Evolutionary conservation across 2,888 invertebrate species (phyloP).

Genomic region (Cheilosia variabilis): DNA sequence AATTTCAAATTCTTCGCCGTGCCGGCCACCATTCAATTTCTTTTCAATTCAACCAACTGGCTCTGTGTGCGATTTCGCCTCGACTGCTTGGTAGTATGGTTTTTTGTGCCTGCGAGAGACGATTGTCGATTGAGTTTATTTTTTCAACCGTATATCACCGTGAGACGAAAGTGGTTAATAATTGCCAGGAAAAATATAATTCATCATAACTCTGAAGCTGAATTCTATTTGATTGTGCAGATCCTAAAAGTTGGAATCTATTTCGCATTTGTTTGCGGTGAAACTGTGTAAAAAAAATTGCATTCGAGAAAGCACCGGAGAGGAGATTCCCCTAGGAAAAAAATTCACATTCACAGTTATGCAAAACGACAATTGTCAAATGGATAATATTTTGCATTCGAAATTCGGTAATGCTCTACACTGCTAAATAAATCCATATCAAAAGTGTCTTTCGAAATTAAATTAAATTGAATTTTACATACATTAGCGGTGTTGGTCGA

Average conservation of each 20-base stretch:
- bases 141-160: constrained; percentile 34
- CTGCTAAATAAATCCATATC: constrained; percentile 27
- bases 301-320: constrained; percentile 31
- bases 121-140: constrained; percentile 55
- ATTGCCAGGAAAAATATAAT: constrained; percentile 33
- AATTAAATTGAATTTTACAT: constrained; percentile 14
- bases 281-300: constrained; percentile 25
- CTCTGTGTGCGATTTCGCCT: constrained; percentile 42
- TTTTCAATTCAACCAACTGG: too few species aligned
- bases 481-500: constrained; percentile 6
- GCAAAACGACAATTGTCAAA: constrained; percentile 76
- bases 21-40: constrained; percentile 5
- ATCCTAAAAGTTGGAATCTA: constrained; percentile 3
- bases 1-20: constrained; percentile 56
- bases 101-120: constrained; percentile 67
- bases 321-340: constrained; percentile 31
- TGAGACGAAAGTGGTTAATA: constrained; percentile 42
- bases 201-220: not conserved
- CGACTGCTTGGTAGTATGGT: constrained; percentile 61
- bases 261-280: constrained; percentile 17
- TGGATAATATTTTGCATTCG: constrained; percentile 71
- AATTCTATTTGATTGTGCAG: not conserved
- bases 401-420: constrained; percentile 63
- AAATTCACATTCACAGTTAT: constrained; percentile 70
- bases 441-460: constrained; percentile 28